Conservation (phyloP, 2,797 vertebrate genomes). For the Parambassis ranga region DNA sequence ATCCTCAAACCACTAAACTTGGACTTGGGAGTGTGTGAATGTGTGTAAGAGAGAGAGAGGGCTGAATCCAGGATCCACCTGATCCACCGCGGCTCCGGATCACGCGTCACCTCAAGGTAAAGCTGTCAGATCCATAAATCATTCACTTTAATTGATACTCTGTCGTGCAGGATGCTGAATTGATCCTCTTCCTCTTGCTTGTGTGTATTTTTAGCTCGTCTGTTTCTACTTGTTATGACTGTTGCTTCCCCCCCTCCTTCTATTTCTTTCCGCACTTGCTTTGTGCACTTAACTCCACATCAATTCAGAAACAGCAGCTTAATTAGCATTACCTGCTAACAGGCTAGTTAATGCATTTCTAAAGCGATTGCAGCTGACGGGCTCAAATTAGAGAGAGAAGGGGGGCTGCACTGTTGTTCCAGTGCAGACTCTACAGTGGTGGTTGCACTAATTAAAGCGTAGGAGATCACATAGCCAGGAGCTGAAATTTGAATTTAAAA, state of each 20-base stretch:
- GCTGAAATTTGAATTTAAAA: conserved; percentile 28
- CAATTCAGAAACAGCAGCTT: conserved; percentile 20
- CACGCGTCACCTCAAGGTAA: conserved; percentile 67
- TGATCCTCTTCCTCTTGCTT: conserved; percentile 2
- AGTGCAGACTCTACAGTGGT: no score
- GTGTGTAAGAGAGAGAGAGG: neutral
- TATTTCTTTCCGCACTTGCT: neutral
- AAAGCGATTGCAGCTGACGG: conserved; percentile 39
- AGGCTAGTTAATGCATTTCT: conserved; percentile 28
- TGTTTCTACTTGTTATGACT: conserved; percentile 30
- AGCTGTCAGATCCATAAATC: conserved; percentile 33
- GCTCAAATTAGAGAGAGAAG: conserved; percentile 42
- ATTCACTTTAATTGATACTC: conserved; percentile 36
- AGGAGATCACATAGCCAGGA: conserved; percentile 41
- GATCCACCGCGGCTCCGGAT: conserved; percentile 30
- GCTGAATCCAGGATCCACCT: conserved; percentile 39
- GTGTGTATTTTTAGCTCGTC: conserved; percentile 25
- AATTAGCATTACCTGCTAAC: conserved; percentile 53
- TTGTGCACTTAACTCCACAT: conserved; percentile 35
- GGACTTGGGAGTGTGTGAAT: conserved; percentile 33
- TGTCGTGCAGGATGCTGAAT: conserved; percentile 17
- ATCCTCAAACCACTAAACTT: conserved; percentile 48
- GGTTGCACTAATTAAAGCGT: conserved; percentile 56
- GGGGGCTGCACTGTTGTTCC: no score
- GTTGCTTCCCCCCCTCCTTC: neutral